Percentiles rank a stretch among this genome's conserved stretches.
These are phyloP conservation scores for Drosophila siamana DNA, from an alignment of 2,888 invertebrate genomes.

Conservation along the genomic window DNA sequence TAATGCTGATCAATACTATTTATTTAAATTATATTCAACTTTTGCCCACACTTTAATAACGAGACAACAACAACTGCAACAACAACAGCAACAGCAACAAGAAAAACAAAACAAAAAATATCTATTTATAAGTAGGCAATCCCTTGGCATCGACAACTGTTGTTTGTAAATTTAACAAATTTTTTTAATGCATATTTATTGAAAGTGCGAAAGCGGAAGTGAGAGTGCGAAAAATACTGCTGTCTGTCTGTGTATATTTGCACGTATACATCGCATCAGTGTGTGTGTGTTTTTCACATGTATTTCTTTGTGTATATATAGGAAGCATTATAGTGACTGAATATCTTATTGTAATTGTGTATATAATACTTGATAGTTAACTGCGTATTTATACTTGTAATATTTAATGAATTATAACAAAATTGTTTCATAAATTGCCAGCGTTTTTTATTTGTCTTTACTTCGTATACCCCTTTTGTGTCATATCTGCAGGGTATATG, in stretches of 20 bases:
- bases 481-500: background rate
- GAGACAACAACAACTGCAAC: constrained; percentile 9
- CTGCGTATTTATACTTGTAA: constrained; percentile 77
- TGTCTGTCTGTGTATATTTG: constrained; percentile 44
- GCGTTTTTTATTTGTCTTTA: constrained; percentile 29
- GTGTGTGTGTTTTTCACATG: constrained; percentile 37
- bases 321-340: constrained; percentile 80
- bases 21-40: constrained; percentile 57
- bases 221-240: constrained; percentile 59
- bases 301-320: constrained; percentile 68
- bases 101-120: constrained; percentile 14
- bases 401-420: constrained; percentile 79
- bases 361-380: constrained; percentile 80
- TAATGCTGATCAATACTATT: constrained; percentile 73
- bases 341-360: constrained; percentile 81
- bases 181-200: constrained; percentile 72
- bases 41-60: constrained; percentile 43
- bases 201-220: constrained; percentile 44
- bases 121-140: constrained; percentile 74
- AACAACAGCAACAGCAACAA: background rate
- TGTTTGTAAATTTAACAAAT: constrained; percentile 72
- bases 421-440: constrained; percentile 68
- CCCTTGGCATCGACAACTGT: constrained; percentile 67
- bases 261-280: background rate
- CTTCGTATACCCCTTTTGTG: background rate